Base-by-base conservation (phyloP, 2,888 invertebrate genomes). In the Epinotia nisella region DNA sequence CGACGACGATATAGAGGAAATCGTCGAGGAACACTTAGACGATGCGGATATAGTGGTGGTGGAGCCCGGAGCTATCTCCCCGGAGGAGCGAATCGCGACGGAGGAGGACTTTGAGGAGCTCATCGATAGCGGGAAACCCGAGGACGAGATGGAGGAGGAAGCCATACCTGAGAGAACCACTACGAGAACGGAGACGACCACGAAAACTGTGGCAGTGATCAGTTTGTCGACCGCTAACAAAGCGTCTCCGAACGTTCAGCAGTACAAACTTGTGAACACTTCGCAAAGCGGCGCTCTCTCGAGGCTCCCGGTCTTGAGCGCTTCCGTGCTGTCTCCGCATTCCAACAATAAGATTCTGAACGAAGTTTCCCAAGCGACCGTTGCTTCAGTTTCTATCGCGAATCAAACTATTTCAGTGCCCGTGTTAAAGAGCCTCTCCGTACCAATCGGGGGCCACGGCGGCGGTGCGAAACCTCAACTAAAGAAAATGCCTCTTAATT, bases 21-120 rank as follows among this genome's bases (percentile, higher is more conserved):
- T 88, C 65, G 89, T 86, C 0, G 89, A 87, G 51, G 78, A 76
- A 66, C 88, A 89, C 76, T 78, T 94, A 15, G 94, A 95, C 76
- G 95, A 95, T 71, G 94, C 95, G 9, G 95, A 95, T 77, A 94
- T 95, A 41, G 95, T 96, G 0, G 94, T 95, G 5, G 94, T 95
- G 0, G 95, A 95, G 81, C 94, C 95, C 0, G 92, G 90, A 19
- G 90, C 92, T 0, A 95, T 95, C 78, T 95, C 95, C 0, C 95
- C 95, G 0, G 95, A 95, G 78, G 95, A 95, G 78, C 94, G 95
- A 0, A 94, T 95, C 74, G 94, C 95, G 0, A 95, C 95, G 0
- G 95, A 95, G 77, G 95, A 95, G 85, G 95, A 96, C 82, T 95
- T 95, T 78, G 95, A 95, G 79, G 95, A 95, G 76, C 84, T 95